Evolutionary conservation across 2,797 vertebrate species (phyloP).

Genomic region (Sphaeramia orbicularis): DNA sequence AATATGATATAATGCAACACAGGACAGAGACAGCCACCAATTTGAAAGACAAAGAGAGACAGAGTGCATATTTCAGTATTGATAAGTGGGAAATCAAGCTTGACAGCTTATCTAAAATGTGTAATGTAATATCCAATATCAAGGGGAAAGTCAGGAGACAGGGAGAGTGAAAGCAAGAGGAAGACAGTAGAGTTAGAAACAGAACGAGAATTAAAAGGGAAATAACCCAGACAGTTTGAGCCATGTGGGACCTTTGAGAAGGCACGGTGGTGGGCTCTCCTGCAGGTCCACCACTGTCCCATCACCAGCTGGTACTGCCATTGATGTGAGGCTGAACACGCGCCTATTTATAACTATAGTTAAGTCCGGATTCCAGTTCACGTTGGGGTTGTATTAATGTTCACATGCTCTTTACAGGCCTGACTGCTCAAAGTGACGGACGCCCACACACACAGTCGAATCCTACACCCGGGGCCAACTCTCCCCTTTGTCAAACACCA

Average conservation of each 20-base stretch:
- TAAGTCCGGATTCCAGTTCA: conserved; percentile 73
- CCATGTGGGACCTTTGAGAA: conserved; percentile 23
- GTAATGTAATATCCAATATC: not conserved
- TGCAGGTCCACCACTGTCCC: conserved; percentile 45
- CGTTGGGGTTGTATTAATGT: conserved; percentile 58
- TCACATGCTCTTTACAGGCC: conserved; percentile 71
- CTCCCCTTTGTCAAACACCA: conserved; percentile 37
- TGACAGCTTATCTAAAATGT: not conserved
- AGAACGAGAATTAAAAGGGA: not conserved
- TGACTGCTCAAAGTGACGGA: conserved; percentile 58
- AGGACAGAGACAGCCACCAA: conserved; percentile 1
- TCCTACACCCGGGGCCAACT: conserved; percentile 40
- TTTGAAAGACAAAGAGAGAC: not conserved
- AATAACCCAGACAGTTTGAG: not conserved
- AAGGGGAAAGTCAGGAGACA: not conserved
- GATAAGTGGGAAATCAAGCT: too few species aligned
- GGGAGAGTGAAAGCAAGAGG: not conserved
- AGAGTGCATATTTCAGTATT: too few species aligned
- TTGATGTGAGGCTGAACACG: conserved; percentile 37
- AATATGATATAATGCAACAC: conserved; percentile 39
- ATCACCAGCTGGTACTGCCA: conserved; percentile 75
- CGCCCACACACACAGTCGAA: conserved; percentile 71
- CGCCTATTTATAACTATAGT: conserved; percentile 78
- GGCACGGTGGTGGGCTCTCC: conserved; percentile 33
- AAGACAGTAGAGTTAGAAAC: not conserved